These are phyloP conservation scores for Lethrus apterus DNA, from an alignment of 1,140 invertebrate genomes.

Conservation along the genomic window DNA sequence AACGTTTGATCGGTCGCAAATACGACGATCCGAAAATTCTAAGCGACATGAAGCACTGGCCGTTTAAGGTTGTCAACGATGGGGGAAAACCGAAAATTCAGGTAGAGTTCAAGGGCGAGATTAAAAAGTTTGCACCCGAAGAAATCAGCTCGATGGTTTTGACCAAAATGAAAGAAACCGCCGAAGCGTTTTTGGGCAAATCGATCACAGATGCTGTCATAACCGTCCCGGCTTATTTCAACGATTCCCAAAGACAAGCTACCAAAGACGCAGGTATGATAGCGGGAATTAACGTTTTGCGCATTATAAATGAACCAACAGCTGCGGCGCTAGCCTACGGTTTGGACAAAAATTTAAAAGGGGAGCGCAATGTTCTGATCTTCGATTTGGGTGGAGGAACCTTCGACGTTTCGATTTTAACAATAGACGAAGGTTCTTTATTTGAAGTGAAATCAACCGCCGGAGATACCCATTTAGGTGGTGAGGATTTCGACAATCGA, in stretches of 20 bases:
- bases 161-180: conserved; percentile 52
- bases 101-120: conserved; percentile 65
- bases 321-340: conserved; percentile 67
- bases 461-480: conserved; percentile 50
- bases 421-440: conserved; percentile 58
- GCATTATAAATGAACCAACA: conserved; percentile 68
- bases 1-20: conserved; percentile 49
- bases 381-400: conserved; percentile 59
- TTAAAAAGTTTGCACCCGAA: conserved; percentile 64
- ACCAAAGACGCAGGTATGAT: conserved; percentile 60
- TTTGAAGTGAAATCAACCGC: conserved; percentile 61
- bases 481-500: conserved; percentile 54
- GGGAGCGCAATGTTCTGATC: conserved; percentile 51
- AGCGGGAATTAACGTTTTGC: conserved; percentile 57
- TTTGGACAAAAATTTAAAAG: conserved; percentile 57
- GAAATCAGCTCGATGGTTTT: conserved; percentile 64
- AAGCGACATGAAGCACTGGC: conserved; percentile 67
- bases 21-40: conserved; percentile 63
- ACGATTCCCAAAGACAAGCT: conserved; percentile 60
- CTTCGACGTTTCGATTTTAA: conserved; percentile 68
- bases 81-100: conserved; percentile 61
- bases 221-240: conserved; percentile 59
- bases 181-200: conserved; percentile 50
- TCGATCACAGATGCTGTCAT: conserved; percentile 51
- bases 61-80: conserved; percentile 62